A percentile compares a stretch with the other conserved stretches of the same genome.
phyloP scores from a whole-genome alignment of 2,797 vertebrate genomes.

The Coccyzus lansbergi region DNA sequence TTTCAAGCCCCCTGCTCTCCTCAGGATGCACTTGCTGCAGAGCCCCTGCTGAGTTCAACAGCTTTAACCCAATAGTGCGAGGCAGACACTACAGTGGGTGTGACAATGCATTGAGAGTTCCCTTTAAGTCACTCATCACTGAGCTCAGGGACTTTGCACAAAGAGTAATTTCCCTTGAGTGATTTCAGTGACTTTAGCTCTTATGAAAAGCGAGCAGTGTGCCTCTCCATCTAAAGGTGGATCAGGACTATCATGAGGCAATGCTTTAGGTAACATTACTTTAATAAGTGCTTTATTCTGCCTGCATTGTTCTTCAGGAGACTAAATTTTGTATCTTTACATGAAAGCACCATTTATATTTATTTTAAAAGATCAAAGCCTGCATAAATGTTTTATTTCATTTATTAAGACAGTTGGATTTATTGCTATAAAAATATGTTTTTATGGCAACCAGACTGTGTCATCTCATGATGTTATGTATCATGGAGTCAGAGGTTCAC shows the following conservation, averaged over 20 bases:
- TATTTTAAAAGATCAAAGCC: conserved; percentile 27
- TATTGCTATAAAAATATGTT: conserved; percentile 11
- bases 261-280: background rate
- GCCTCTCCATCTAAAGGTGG: background rate
- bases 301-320: background rate
- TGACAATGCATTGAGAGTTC: conserved; percentile 3
- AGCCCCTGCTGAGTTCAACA: background rate
- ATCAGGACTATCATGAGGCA: background rate
- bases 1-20: background rate
- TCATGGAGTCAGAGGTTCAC: background rate
- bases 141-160: background rate
- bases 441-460: background rate
- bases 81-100: background rate
- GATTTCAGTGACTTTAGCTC: background rate
- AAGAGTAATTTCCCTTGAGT: conserved; percentile 28
- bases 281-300: background rate
- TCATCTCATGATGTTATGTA: background rate
- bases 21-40: background rate
- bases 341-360: conserved; percentile 27
- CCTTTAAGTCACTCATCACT: background rate
- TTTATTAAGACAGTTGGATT: background rate
- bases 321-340: background rate
- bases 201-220: conserved; percentile 2
- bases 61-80: background rate
- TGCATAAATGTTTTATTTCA: background rate